phyloP scores from a whole-genome alignment of 2,797 vertebrate genomes.

The Rachycentron canadum region DNA sequence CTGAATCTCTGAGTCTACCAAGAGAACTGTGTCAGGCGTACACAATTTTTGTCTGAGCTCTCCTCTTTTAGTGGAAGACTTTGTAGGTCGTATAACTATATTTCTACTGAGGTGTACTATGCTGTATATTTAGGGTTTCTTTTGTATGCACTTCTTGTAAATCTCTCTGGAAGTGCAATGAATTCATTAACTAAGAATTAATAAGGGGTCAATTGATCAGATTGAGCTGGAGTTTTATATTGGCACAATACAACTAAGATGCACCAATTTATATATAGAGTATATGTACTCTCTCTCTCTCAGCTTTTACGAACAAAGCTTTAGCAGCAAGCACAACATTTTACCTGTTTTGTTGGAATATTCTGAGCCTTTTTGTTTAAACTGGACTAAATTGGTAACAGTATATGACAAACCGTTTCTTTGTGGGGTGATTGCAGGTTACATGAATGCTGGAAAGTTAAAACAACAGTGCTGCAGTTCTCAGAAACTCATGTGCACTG shows the following conservation, averaged over 20 bases:
- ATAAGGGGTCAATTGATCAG: neutral
- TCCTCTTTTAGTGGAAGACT: neutral
- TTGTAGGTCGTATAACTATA: neutral
- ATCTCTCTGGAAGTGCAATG: neutral
- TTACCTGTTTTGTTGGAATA: neutral
- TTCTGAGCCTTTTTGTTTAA: neutral
- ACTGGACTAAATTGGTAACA: too few relatives aligned
- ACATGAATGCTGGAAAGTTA: neutral
- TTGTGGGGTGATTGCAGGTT: neutral
- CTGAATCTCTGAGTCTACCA: neutral
- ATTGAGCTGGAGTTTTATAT: neutral
- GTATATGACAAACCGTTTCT: too few relatives aligned
- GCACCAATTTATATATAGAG: neutral
- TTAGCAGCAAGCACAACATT: neutral
- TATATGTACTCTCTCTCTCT: neutral
- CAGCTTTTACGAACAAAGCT: neutral
- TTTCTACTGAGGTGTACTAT: neutral
- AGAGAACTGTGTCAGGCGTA: neutral
- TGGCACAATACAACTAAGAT: neutral
- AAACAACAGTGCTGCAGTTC: neutral
- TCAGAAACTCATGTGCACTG: neutral
- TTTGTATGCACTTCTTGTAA: neutral
- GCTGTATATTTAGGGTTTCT: neutral
- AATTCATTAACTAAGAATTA: neutral
- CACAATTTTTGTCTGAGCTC: neutral